phyloP scores from a whole-genome alignment of 2,888 invertebrate genomes.

The Scaptomyza reducta region DNA sequence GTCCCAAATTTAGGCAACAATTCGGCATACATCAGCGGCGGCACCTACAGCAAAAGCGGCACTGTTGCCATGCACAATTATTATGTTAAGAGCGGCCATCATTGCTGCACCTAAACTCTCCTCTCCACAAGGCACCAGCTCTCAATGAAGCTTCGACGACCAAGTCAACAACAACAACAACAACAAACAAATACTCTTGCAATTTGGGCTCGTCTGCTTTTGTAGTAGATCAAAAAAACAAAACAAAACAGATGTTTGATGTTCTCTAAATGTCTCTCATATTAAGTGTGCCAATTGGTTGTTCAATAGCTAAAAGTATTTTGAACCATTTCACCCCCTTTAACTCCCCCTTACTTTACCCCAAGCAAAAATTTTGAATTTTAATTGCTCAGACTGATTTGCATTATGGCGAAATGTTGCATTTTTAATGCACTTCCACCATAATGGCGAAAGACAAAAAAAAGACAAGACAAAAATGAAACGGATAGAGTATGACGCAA shows the following conservation, averaged over 20 bases:
- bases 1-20: constrained; percentile 15
- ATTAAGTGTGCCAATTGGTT: constrained; percentile 53
- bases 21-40: constrained; percentile 43
- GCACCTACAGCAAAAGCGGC: constrained; percentile 79
- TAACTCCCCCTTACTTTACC: neutral
- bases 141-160: constrained; percentile 13
- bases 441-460: constrained; percentile 29
- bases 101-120: constrained; percentile 82
- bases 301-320: constrained; percentile 46
- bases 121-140: neutral
- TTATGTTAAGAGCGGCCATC: constrained; percentile 83
- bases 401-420: constrained; percentile 33
- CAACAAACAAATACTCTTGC: neutral
- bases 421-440: constrained; percentile 32
- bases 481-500: constrained; percentile 40
- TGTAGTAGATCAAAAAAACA: no score
- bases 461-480: neutral
- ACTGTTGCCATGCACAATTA: constrained; percentile 81
- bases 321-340: constrained; percentile 20
- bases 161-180: constrained; percentile 23
- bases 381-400: constrained; percentile 80
- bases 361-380: constrained; percentile 52
- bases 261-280: constrained; percentile 27
- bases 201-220: constrained; percentile 17
- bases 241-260: constrained; percentile 4